phyloP scores from a whole-genome alignment of 2,797 vertebrate species.

The Cheirogaleus major region DNA sequence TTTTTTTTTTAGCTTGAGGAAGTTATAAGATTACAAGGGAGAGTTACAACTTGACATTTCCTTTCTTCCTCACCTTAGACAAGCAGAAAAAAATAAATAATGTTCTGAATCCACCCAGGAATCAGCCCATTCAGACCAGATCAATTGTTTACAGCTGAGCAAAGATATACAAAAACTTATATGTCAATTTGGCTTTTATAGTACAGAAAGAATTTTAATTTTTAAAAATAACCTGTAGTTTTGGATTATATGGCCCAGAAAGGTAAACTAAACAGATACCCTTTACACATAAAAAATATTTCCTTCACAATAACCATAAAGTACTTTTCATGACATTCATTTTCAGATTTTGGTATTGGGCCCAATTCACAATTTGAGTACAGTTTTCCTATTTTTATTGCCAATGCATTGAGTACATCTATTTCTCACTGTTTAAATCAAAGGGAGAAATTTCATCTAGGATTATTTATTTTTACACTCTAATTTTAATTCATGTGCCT shows the following conservation, averaged over 20 bases:
- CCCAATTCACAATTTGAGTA: conserved; percentile 28
- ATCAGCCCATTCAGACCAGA: background rate
- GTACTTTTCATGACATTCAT: conserved; percentile 2
- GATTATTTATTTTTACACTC: conserved; percentile 71
- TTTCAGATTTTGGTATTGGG: conserved; percentile 44
- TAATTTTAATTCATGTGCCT: conserved; percentile 64
- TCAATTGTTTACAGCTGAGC: conserved; percentile 37
- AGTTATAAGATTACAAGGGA: background rate
- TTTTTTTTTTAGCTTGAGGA: background rate
- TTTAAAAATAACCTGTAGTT: conserved; percentile 40
- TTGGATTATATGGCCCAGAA: background rate
- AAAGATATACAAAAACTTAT: conserved; percentile 63
- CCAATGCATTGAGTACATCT: background rate
- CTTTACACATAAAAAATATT: background rate
- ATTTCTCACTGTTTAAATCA: conserved; percentile 68
- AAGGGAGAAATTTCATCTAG: conserved; percentile 61
- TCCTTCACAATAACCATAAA: conserved; percentile 28
- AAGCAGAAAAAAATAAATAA: conserved; percentile 37
- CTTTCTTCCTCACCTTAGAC: background rate
- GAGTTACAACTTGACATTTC: background rate
- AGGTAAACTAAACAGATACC: conserved; percentile 7
- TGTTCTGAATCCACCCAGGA: background rate
- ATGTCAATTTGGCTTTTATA: background rate
- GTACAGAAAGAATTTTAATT: conserved; percentile 52
- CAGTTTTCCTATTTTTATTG: conserved; percentile 44